Evolutionary conservation across 2,797 vertebrate genomes (phyloP), one percentile per base, ranked within the genome.

Genomic region (Danionella dracula): DNA sequence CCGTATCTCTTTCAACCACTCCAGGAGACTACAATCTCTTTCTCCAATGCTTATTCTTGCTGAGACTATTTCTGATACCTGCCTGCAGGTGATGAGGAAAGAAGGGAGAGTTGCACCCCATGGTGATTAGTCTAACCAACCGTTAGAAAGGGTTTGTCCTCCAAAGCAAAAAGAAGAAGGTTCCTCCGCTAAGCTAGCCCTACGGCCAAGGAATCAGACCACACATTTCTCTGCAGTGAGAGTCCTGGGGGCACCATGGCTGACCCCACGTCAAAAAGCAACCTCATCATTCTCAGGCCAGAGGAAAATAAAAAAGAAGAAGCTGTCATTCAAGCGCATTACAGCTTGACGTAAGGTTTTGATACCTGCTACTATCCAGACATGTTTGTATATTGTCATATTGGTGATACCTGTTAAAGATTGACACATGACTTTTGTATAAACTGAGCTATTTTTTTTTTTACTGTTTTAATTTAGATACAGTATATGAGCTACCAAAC

Each of bases 71-170:
- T 76, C 76, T 77, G 66, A 80, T 73, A 66, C 23, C 59, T 64
- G 61, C 59, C 72, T 69, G 67, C 69, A 41, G 68, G 72, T 13
- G 35, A 58, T 45, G 37, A 15, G 46, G 41, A 50, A 35, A 51
- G 66, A 51, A 58, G 35, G 54, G 45, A 59, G 44, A 23, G 23
- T 56, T 27, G 57, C 68, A 85, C 79, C 84, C 83, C 49, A 53
- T 32, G 76, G 87, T 84, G 85, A 86, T 87, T 85, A 86, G 84
- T 84, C 83, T 85, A 86, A 84, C 79, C 71, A 76, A 82, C 82
- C 85, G 77, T 79, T 66, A 81, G 68, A 79, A 83, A 81, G 80
- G 77, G 70, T 81, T 81, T 79, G 82, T 82, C 83, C 79, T 83
- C 78, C 64, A 79, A 70, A 69, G 58, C 78, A 69, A 71, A 46